Evolutionary conservation across 2,797 vertebrate genomes (phyloP).

Genomic region (Petrocephalus schoutedeni): DNA sequence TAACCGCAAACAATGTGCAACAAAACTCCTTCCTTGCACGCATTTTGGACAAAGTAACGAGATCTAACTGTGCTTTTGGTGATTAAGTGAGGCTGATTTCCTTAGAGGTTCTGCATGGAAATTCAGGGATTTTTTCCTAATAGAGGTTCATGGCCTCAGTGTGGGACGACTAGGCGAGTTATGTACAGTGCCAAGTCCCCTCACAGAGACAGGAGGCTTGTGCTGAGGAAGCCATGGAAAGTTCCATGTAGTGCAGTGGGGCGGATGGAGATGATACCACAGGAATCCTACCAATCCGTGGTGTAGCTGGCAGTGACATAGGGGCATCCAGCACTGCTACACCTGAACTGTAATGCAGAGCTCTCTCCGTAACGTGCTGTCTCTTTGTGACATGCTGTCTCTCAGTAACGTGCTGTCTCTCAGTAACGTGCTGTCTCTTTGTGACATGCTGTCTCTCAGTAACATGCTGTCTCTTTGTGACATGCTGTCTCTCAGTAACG

Average conservation of each 20-base stretch:
- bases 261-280: background rate
- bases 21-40: background rate
- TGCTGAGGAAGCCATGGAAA: background rate
- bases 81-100: background rate
- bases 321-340: background rate
- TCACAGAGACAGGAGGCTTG: background rate
- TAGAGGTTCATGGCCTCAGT: background rate
- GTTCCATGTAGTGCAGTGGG: background rate
- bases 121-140: background rate
- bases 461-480: too few relatives aligned
- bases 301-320: background rate
- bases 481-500: too few relatives aligned
- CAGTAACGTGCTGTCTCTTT: too few relatives aligned
- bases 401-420: too few relatives aligned
- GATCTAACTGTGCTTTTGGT: background rate
- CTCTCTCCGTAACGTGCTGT: too few relatives aligned
- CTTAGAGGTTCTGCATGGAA: background rate
- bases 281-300: background rate
- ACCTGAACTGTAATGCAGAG: background rate
- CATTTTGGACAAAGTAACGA: background rate
- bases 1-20: background rate
- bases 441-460: too few relatives aligned
- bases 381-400: too few relatives aligned
- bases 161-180: background rate
- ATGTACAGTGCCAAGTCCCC: background rate